Base-by-base conservation (phyloP, 2,797 vertebrate species). In the Orestias chungarensis region DNA sequence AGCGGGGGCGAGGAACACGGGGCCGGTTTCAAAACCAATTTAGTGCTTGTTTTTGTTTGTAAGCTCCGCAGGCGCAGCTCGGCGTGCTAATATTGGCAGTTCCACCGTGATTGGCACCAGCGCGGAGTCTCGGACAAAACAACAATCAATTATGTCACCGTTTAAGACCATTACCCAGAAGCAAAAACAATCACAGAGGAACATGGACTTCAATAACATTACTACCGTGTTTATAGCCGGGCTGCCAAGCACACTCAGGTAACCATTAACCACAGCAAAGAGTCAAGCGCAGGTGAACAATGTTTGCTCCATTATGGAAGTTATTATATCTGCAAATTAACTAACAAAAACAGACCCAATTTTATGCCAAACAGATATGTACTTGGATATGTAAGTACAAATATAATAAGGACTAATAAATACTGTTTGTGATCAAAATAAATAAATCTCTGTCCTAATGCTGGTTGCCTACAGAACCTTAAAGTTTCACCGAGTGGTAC, bases 61-160 rank as follows among this genome's bases (percentile, higher is more conserved):
- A 35, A 70, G 71, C 68, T n/a, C 83, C 74, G 82, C 71, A 49
- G 77, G 73, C 79, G 47, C 71, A 42, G 49, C 65, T 78, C 76
- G 20, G 29, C 72, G 81, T 68, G 74, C 86, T 80, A 84, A 87
- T 82, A 83, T 79, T 83, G 83, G 87, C 74, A 50, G 54, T 17
- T 59, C 49, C 80, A 70, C n/a, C 57, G 74, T 62, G 59, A 70
- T 87, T 86, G 79, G 68, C 57, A 72, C 80, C 87, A 82, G 79
- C 44, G 0, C 7, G 25, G 29, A n/a, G n/a, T 31, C 54, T 78
- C 2, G 38, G 73, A 52, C 71, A 85, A 76, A 86, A 89, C 82
- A 88, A 88, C 86, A 85, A 86, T 88, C 85, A 85, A 88, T 90
- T 80, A 83, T 10, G 66, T 80, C 52, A 69, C 64, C 68, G 75